Evolutionary conservation across 2,113 vertebrate genomes (phyloP).

Genomic region (Takifugu flavidus): DNA sequence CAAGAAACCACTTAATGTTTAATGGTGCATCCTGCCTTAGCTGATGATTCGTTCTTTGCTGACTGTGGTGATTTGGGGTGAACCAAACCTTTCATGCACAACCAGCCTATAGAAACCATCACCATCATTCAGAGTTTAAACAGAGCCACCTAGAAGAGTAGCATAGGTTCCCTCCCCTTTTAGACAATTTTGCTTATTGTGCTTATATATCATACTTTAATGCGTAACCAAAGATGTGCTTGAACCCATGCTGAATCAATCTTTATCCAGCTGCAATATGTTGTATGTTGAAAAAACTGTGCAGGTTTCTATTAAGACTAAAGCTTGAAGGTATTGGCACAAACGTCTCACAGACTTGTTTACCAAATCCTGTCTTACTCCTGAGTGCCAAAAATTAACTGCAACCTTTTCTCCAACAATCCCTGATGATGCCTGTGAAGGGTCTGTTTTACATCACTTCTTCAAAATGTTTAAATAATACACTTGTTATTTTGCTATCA

Average conservation of each 20-base stretch:
- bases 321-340: background rate
- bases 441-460: conserved; percentile 17
- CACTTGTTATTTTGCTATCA: conserved; percentile 15
- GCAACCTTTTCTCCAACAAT: background rate
- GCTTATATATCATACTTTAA: conserved; percentile 13
- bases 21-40: background rate
- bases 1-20: background rate
- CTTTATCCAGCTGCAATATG: conserved; percentile 20
- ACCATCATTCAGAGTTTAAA: no score
- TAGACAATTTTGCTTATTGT: conserved; percentile 10
- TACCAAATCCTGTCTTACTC: conserved; percentile 12
- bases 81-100: no score
- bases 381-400: conserved; percentile 43
- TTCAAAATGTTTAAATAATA: conserved; percentile 21
- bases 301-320: conserved; percentile 8
- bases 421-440: background rate
- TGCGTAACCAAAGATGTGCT: conserved; percentile 47
- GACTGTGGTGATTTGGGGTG: conserved; percentile 29
- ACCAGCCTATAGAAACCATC: no score
- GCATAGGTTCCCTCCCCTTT: conserved; percentile 2
- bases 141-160: no score
- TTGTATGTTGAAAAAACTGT: conserved; percentile 10
- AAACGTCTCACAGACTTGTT: background rate
- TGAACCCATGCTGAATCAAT: conserved; percentile 12
- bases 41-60: background rate